Conservation (phyloP, 1,140 invertebrate species). For the Apis mellifera region DNA sequence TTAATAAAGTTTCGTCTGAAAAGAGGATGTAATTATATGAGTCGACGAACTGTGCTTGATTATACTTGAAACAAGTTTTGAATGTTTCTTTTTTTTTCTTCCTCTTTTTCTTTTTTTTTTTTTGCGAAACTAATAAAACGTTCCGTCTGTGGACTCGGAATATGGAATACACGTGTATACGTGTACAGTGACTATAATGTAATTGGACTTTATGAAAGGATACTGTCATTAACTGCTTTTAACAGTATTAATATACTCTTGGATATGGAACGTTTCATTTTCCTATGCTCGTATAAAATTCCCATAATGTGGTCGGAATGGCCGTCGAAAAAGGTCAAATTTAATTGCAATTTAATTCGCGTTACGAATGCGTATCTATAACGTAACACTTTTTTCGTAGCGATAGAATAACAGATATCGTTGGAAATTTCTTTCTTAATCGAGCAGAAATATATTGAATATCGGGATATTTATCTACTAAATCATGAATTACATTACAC, state of each 20-base stretch:
- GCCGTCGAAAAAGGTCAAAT: neutral
- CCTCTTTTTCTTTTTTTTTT: no score
- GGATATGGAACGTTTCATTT: neutral
- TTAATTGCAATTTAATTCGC: constrained; percentile 7
- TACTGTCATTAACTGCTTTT: constrained; percentile 22
- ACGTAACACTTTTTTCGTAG: neutral
- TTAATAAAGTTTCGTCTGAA: neutral
- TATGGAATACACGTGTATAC: neutral
- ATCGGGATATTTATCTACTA: no score
- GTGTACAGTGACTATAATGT: neutral
- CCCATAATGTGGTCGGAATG: neutral
- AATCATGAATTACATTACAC: no score
- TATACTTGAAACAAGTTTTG: constrained; percentile 6
- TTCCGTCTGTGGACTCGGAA: neutral
- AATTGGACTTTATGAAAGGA: constrained; percentile 13
- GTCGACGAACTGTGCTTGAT: neutral
- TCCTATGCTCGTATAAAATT: neutral
- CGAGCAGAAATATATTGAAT: neutral
- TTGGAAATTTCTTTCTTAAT: neutral
- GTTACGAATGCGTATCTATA: neutral
- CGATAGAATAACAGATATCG: neutral
- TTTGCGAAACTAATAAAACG: neutral
- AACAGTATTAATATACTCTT: neutral
- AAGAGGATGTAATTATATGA: neutral
- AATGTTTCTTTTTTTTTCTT: neutral